These are phyloP conservation scores for Digitonthophagus gazella DNA, from an alignment of 2,888 invertebrate genomes.

Conservation along the genomic window DNA sequence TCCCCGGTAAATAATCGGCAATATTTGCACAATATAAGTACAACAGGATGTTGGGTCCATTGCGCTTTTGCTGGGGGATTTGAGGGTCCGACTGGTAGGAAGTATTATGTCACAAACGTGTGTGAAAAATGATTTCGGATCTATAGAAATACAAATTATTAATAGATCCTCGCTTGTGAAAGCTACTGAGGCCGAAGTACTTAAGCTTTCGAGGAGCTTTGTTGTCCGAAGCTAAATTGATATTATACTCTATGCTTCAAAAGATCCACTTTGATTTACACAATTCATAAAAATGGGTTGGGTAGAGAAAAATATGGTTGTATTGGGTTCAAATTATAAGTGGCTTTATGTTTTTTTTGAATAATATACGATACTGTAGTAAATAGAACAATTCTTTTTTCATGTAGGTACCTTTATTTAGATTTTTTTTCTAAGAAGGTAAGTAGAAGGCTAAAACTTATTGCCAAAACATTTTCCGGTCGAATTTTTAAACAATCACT, in stretches of 20 bases:
- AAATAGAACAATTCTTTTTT: background rate
- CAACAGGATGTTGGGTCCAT: constrained; percentile 44
- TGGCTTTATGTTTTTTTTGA: constrained; percentile 1
- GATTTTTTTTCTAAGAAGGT: background rate
- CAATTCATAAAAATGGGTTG: background rate
- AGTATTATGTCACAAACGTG: constrained; percentile 31
- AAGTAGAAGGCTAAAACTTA: background rate
- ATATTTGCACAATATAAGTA: constrained; percentile 30
- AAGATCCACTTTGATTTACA: background rate
- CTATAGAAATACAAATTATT: constrained; percentile 32
- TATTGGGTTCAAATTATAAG: background rate
- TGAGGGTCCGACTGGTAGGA: constrained; percentile 29
- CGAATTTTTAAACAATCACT: background rate
- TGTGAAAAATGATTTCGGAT: constrained; percentile 31
- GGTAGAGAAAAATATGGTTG: background rate
- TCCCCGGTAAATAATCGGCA: constrained; percentile 30
- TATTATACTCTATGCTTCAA: background rate
- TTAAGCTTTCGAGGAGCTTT: constrained; percentile 23
- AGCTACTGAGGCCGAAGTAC: constrained; percentile 25
- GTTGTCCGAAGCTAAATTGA: constrained; percentile 18
- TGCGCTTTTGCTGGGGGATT: constrained; percentile 41
- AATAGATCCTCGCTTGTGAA: constrained; percentile 27
- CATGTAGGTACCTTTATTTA: constrained; percentile 9
- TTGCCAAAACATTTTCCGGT: background rate
- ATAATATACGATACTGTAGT: background rate